These are phyloP conservation scores for Brachyhypopomus gauderio DNA, from an alignment of 2,113 vertebrate genomes.

Conservation along the genomic window DNA sequence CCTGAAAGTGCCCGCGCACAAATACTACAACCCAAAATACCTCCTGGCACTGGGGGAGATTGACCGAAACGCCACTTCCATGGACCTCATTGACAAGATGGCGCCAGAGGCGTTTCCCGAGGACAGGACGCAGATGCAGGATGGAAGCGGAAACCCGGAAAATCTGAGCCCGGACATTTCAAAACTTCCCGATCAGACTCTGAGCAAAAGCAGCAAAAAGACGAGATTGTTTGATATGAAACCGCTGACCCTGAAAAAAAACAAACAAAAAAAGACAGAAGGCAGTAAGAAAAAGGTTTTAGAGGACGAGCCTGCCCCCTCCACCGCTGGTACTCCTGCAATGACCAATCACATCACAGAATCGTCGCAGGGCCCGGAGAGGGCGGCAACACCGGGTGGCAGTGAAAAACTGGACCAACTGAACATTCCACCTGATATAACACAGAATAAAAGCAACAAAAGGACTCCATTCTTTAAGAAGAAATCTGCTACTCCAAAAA, in stretches of 20 bases:
- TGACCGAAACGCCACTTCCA: slow-evolving; percentile 31
- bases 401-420: too few relatives aligned
- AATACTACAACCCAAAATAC: slow-evolving; percentile 93
- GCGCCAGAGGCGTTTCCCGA: not conserved
- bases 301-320: slow-evolving; percentile 20
- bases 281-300: slow-evolving; percentile 1
- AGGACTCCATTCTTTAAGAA: not conserved
- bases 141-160: slow-evolving; percentile 56
- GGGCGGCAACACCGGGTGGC: too few relatives aligned
- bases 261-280: too few relatives aligned
- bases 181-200: too few relatives aligned
- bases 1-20: slow-evolving; percentile 83
- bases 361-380: too few relatives aligned
- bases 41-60: slow-evolving; percentile 72
- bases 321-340: not conserved
- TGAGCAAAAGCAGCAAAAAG: too few relatives aligned
- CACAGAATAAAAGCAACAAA: not conserved
- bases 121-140: not conserved
- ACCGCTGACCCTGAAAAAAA: too few relatives aligned
- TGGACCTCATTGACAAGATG: slow-evolving; percentile 23
- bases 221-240: too few relatives aligned
- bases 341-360: slow-evolving; percentile 6
- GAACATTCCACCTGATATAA: too few relatives aligned
- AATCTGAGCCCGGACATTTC: slow-evolving; percentile 13
- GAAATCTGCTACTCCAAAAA: not conserved